phyloP scores from a whole-genome alignment of 92 coral and sea anemone species.

The Porites lobata region DNA sequence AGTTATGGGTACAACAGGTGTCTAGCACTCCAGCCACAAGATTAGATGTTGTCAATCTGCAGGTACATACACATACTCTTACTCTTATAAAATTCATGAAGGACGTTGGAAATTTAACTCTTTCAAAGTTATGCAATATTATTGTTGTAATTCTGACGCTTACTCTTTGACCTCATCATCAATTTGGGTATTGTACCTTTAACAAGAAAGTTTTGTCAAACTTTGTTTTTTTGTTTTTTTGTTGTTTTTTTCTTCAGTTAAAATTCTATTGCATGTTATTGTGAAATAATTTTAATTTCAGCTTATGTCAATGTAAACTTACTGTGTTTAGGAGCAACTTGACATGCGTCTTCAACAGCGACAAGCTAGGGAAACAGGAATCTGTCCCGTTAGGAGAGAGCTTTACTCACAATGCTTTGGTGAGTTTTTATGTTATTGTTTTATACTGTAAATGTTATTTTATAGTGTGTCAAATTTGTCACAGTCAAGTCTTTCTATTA shows the following conservation, averaged over 20 bases:
- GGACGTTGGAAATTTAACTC: no score
- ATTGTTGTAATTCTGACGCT: not conserved
- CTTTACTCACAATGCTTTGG: conserved; percentile 99
- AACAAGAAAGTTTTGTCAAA: no score
- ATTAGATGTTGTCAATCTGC: conserved; percentile 95
- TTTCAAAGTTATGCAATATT: no score
- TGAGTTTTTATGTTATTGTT: conserved; percentile 23
- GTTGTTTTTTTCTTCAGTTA: no score
- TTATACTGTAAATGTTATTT: no score
- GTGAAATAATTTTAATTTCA: no score
- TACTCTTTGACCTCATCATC: not conserved
- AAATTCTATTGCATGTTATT: not conserved
- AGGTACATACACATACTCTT: conserved; percentile 58
- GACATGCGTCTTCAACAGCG: conserved; percentile 99
- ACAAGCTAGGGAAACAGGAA: conserved; percentile 99
- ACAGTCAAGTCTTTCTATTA: no score
- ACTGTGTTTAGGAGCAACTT: conserved; percentile 84
- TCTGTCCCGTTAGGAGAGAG: conserved; percentile 97
- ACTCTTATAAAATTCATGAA: no score
- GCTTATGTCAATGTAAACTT: not conserved
- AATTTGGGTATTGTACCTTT: no score
- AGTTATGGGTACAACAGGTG: conserved; percentile 98
- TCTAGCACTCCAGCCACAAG: conserved; percentile 99
- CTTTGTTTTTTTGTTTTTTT: no score
- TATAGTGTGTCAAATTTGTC: no score